Conservation (phyloP, 2,113 vertebrate species). For the Lepisosteus osseus region DNA sequence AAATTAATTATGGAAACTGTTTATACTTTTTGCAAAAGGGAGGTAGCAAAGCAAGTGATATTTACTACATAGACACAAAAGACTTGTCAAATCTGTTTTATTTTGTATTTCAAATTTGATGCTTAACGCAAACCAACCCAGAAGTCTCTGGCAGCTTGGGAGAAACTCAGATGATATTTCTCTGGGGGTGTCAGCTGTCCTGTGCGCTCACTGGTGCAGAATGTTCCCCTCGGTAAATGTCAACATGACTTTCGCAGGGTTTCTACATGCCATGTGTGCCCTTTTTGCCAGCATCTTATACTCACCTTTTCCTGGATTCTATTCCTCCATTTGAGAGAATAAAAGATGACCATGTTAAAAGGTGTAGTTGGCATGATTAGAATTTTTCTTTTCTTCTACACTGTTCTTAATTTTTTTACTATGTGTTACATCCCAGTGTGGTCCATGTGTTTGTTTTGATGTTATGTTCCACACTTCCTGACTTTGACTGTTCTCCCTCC, state of each 20-base stretch:
- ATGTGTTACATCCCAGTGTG: no score
- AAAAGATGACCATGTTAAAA: no score
- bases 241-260: neutral
- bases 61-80: constrained; percentile 2
- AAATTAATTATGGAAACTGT: constrained; percentile 11
- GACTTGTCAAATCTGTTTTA: constrained; percentile 12
- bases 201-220: neutral
- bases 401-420: no score
- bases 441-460: no score
- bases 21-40: constrained; percentile 9
- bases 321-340: no score
- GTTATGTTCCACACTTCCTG: no score
- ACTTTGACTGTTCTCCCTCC: no score
- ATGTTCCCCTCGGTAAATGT: neutral
- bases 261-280: no score
- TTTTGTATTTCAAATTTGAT: neutral
- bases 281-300: neutral
- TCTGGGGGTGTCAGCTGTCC: neutral
- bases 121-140: constrained; percentile 1
- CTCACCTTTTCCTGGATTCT: neutral
- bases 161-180: neutral
- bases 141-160: neutral
- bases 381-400: no score
- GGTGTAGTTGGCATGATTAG: no score
- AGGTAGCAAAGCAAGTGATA: constrained; percentile 11